A percentile compares a stretch with the other conserved stretches of the same genome.
Evolutionary conservation across 1,140 invertebrate species (phyloP).

Genomic region (Myzus persicae): DNA sequence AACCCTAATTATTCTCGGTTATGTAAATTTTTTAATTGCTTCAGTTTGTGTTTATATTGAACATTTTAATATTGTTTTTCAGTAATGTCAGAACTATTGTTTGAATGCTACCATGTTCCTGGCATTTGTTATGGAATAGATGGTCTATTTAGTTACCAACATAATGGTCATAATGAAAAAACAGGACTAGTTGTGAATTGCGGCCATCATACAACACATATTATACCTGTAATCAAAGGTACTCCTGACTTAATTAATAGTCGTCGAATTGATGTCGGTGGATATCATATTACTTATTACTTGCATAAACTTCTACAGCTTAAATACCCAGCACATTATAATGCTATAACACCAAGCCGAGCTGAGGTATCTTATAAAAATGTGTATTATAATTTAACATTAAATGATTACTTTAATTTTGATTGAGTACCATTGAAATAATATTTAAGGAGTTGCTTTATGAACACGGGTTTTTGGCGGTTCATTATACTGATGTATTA

Average conservation of each 20-base stretch:
- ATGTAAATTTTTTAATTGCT: conserved; percentile 70
- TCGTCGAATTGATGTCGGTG: conserved; percentile 86
- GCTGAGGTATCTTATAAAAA: conserved; percentile 72
- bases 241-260: conserved; percentile 74
- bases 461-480: conserved; percentile 79
- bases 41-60: neutral
- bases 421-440: neutral
- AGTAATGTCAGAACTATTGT: conserved; percentile 93
- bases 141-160: conserved; percentile 81
- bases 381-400: conserved; percentile 3
- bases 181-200: conserved; percentile 81
- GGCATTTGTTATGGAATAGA: conserved; percentile 88
- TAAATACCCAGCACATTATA: conserved; percentile 91
- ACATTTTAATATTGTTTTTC: conserved; percentile 58
- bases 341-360: conserved; percentile 83
- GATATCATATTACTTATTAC: conserved; percentile 84
- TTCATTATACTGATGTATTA: conserved; percentile 82
- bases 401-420: conserved; percentile 25
- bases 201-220: conserved; percentile 87
- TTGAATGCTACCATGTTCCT: conserved; percentile 92
- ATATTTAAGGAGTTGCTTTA: conserved; percentile 77
- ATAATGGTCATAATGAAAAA: conserved; percentile 69
- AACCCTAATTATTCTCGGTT: conserved; percentile 92
- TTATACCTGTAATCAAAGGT: conserved; percentile 82
- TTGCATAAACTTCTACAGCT: conserved; percentile 90